These are phyloP conservation scores for Monochamus saltuarius DNA, from an alignment of 1,140 invertebrate species.

Conservation along the genomic window DNA sequence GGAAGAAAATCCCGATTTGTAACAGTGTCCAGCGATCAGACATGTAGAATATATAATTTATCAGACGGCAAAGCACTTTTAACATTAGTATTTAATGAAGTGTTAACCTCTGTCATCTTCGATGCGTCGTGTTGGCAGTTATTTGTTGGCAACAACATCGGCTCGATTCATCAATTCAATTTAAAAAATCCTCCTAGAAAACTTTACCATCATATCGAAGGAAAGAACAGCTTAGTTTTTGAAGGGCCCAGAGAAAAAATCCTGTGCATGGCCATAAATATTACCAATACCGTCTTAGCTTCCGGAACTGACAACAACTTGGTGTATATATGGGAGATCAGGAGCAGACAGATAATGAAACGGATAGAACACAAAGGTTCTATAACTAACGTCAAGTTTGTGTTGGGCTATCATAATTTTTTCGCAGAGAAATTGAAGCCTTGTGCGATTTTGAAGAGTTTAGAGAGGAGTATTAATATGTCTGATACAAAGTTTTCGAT, in stretches of 20 bases:
- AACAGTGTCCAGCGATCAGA: constrained; percentile 78
- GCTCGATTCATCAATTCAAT: constrained; percentile 68
- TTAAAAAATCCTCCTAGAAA: constrained; percentile 65
- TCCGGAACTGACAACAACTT: constrained; percentile 74
- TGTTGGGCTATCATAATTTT: constrained; percentile 38
- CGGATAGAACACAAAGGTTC: constrained; percentile 70
- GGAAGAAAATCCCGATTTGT: constrained; percentile 67
- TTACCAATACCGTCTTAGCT: constrained; percentile 66
- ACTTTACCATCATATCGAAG: constrained; percentile 65
- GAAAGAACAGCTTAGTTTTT: constrained; percentile 54
- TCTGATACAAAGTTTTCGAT: constrained; percentile 30
- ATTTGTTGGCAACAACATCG: constrained; percentile 72
- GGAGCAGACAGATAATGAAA: constrained; percentile 68
- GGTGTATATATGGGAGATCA: constrained; percentile 78
- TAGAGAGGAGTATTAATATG: constrained; percentile 37
- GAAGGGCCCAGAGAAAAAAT: constrained; percentile 67
- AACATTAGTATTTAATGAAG: constrained; percentile 71
- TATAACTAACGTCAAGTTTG: constrained; percentile 63
- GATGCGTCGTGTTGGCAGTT: constrained; percentile 69
- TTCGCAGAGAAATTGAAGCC: constrained; percentile 38
- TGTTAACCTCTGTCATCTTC: constrained; percentile 68
- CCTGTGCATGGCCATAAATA: constrained; percentile 68
- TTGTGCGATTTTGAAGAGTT: constrained; percentile 31
- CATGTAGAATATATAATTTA: constrained; percentile 80
- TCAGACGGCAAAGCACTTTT: constrained; percentile 65